Evolutionary conservation across 2,888 invertebrate genomes (phyloP).

Genomic region (Metopia argyrocephala): DNA sequence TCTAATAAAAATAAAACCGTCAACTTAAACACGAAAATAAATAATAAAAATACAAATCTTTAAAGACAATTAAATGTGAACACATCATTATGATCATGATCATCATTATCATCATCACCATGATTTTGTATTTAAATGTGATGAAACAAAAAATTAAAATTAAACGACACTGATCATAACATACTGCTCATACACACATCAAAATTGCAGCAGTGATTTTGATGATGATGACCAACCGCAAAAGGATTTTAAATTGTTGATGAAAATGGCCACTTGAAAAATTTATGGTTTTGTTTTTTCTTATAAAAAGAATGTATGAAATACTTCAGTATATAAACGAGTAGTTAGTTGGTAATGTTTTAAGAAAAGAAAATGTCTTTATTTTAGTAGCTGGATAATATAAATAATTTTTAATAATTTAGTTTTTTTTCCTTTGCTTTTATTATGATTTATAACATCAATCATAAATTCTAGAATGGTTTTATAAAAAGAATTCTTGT

Average conservation of each 20-base stretch:
- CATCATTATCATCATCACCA: not conserved
- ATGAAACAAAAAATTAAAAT: not conserved
- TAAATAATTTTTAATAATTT: not conserved
- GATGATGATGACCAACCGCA: not conserved
- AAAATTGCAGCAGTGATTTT: not conserved
- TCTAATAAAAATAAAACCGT: slow-evolving; percentile 53
- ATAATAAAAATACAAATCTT: slow-evolving; percentile 48
- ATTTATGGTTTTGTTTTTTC: no score
- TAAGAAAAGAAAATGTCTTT: not conserved
- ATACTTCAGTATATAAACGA: no score
- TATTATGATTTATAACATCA: slow-evolving; percentile 49
- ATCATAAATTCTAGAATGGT: slow-evolving; percentile 13
- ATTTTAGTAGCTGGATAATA: not conserved
- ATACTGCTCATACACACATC: no score
- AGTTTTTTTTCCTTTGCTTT: slow-evolving; percentile 3
- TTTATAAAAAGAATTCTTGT: not conserved
- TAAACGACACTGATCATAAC: not conserved
- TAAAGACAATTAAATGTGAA: slow-evolving; percentile 44
- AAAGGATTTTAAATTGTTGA: not conserved
- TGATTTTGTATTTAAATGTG: not conserved
- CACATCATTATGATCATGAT: not conserved
- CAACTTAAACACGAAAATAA: slow-evolving; percentile 24
- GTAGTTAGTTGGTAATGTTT: no score
- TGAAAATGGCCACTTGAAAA: no score
- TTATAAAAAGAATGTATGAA: no score